phyloP scores from a whole-genome alignment of 1,140 invertebrate genomes.

The Neocloeon triangulifer region DNA sequence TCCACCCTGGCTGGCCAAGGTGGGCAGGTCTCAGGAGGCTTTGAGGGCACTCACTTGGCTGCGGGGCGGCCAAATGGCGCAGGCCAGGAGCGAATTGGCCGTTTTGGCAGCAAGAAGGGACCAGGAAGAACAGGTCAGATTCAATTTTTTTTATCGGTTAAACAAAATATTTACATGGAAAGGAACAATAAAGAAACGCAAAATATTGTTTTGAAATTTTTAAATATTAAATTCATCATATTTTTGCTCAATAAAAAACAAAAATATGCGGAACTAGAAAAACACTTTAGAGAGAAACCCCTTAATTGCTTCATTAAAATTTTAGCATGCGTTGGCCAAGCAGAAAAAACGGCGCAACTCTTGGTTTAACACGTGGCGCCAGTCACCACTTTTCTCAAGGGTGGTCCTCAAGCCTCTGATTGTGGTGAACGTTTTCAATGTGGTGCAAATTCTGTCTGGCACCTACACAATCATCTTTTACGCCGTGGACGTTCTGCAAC shows the following conservation, averaged over 20 bases:
- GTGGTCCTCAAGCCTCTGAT: slow-evolving; percentile 41
- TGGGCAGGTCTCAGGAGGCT: slow-evolving; percentile 31
- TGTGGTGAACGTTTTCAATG: slow-evolving; percentile 42
- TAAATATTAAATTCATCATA: too few species aligned
- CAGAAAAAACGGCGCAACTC: slow-evolving; percentile 9
- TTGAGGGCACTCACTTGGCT: slow-evolving; percentile 37
- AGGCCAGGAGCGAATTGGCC: slow-evolving; percentile 2
- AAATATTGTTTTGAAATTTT: slow-evolving; percentile 1
- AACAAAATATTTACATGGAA: too few species aligned
- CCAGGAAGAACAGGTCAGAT: too few species aligned
- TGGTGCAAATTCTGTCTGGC: slow-evolving; percentile 43
- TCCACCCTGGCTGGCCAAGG: slow-evolving; percentile 40
- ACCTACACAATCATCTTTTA: slow-evolving; percentile 52
- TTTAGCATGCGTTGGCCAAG: slow-evolving; percentile 11
- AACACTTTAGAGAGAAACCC: too few species aligned
- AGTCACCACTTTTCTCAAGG: slow-evolving; percentile 15
- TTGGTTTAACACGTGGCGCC: slow-evolving; percentile 10
- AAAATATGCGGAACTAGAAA: too few species aligned
- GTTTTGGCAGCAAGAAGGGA: too few species aligned
- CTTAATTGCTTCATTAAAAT: slow-evolving; percentile 10
- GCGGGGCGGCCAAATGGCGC: slow-evolving; percentile 25
- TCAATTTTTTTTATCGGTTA: too few species aligned
- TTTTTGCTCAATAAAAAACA: too few species aligned
- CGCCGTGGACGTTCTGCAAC: slow-evolving; percentile 38
- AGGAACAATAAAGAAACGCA: too few species aligned